These are phyloP conservation scores for Protobothrops mucrosquamatus DNA, from an alignment of 2,113 vertebrate genomes.

Conservation along the genomic window DNA sequence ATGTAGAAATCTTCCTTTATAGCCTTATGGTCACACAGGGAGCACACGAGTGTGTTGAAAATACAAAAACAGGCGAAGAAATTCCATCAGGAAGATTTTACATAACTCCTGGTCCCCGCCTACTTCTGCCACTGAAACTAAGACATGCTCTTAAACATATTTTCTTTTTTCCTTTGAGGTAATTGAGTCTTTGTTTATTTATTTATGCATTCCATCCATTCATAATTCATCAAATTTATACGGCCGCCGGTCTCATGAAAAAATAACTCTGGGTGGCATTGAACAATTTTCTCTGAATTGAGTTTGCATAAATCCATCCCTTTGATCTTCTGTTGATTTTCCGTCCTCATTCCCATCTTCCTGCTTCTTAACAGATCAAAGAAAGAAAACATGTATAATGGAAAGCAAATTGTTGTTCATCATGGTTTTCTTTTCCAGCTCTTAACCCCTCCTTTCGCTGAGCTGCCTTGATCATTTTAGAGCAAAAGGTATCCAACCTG, in stretches of 20 bases:
- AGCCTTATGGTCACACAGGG: background rate
- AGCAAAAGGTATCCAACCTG: background rate
- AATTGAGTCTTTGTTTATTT: background rate
- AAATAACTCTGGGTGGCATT: background rate
- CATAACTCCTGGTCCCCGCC: background rate
- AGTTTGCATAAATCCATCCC: conserved; percentile 9
- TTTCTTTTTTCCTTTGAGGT: conserved; percentile 10
- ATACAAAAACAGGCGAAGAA: background rate
- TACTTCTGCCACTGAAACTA: background rate
- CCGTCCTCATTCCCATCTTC: background rate
- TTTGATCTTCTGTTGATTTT: conserved; percentile 17
- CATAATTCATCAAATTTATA: background rate
- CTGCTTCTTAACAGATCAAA: conserved; percentile 44
- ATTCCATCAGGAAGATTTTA: too few relatives aligned
- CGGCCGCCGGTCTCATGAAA: background rate
- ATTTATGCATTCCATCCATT: background rate
- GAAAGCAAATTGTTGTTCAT: conserved; percentile 25
- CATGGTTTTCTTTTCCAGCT: background rate
- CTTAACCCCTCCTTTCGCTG: background rate
- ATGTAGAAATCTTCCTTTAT: background rate
- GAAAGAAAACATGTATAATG: conserved; percentile 47
- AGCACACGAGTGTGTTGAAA: background rate
- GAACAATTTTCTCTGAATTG: accelerated
- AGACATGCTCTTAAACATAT: background rate
- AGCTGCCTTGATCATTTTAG: background rate